These are phyloP conservation scores for Centropus unirufus DNA, from an alignment of 2,113 vertebrate genomes.

Conservation along the genomic window DNA sequence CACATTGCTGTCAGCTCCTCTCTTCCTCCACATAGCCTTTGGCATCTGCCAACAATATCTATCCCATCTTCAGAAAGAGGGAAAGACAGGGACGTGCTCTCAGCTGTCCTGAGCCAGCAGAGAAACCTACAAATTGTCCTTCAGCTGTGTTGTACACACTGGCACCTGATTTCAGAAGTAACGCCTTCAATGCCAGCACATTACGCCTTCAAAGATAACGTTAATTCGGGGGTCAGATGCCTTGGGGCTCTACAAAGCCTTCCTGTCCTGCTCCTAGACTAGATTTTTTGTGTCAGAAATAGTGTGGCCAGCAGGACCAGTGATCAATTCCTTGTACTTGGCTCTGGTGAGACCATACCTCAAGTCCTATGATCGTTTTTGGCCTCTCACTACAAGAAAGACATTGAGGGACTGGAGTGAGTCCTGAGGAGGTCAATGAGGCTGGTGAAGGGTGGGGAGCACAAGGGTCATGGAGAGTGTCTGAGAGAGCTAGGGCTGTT, in stretches of 20 bases:
- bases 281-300: too few species aligned
- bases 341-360: too few species aligned
- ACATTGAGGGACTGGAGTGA: too few species aligned
- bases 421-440: too few species aligned
- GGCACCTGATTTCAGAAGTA: neutral
- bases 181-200: neutral
- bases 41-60: neutral
- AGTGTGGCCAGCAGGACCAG: too few species aligned
- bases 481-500: too few species aligned
- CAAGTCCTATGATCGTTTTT: too few species aligned
- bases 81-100: neutral
- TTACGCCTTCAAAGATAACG: neutral
- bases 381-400: too few species aligned
- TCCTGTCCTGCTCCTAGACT: fast-evolving
- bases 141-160: neutral
- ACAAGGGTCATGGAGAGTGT: too few species aligned
- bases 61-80: neutral
- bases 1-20: neutral
- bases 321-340: too few species aligned
- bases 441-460: too few species aligned
- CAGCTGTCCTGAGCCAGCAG: neutral
- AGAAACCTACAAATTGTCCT: neutral
- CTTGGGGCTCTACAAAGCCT: neutral
- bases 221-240: neutral
- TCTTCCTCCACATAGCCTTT: neutral